phyloP scores from a whole-genome alignment of 2,888 invertebrate genomes.

The Papilio gigon region DNA sequence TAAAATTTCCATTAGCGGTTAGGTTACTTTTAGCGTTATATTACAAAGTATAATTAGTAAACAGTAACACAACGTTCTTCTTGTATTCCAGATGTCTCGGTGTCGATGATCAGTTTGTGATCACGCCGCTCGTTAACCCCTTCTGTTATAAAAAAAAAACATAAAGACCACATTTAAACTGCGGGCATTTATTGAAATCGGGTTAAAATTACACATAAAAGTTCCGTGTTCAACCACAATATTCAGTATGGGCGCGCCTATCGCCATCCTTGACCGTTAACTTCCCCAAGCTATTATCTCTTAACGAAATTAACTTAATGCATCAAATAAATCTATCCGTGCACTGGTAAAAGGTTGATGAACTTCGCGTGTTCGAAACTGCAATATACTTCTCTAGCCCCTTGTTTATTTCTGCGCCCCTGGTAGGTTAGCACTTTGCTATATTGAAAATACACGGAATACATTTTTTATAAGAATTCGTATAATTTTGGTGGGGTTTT shows the following conservation, averaged over 20 bases:
- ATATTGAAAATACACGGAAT: conserved; percentile 10
- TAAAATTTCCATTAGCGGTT: neutral
- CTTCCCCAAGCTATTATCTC: conserved; percentile 47
- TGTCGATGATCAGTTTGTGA: too few relatives aligned
- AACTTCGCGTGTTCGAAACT: conserved; percentile 43
- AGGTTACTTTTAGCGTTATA: conserved; percentile 10
- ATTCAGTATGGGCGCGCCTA: conserved; percentile 25
- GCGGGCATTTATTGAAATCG: neutral
- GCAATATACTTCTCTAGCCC: conserved; percentile 37
- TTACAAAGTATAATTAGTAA: too few relatives aligned
- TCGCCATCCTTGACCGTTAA: conserved; percentile 40
- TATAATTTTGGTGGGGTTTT: neutral
- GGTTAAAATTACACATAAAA: conserved; percentile 3
- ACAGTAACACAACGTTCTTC: too few relatives aligned
- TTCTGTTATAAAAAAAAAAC: too few relatives aligned
- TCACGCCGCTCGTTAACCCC: too few relatives aligned
- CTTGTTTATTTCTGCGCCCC: conserved; percentile 37
- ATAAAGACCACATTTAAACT: neutral
- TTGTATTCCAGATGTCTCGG: too few relatives aligned
- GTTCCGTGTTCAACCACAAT: conserved; percentile 29
- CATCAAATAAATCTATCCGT: conserved; percentile 59
- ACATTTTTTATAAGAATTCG: neutral
- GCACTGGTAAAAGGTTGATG: conserved; percentile 52
- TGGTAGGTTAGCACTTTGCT: conserved; percentile 35
- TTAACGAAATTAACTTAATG: conserved; percentile 62